Base-by-base conservation (phyloP, 1,140 invertebrate species). In the Rhopalosiphum maidis region DNA sequence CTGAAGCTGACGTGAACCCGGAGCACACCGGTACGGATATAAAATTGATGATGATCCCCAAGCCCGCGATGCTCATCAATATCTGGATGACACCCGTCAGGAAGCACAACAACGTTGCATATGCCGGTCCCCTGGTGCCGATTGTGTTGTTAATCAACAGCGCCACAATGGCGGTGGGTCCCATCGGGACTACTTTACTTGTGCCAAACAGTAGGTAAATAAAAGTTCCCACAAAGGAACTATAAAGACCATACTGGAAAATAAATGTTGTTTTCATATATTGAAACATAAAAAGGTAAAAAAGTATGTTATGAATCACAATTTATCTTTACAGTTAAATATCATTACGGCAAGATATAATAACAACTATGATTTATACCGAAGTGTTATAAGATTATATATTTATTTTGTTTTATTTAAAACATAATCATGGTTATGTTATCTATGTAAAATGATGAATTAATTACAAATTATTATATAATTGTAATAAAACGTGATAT, bases 1-100 rank as follows among this genome's bases (percentile, higher is more conserved):
- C 98, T 23, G 98, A 98, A 1, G 98, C 98, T 2, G 98, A 98
- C 0, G 98, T 99, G 95, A 99, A 99, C 30, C 98, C 98, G 18
- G 97, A 98, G n/a, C 98, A 98, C 0, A 99, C 98, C 0, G 98
- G 98, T 11, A 97, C 97, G 0, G 98, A 99, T 2, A 99, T 98
- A 95, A 99, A 99, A 95, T 99, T 98, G 87, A 99, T 97, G 54
- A 99, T 95, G 95, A 99, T 98, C 86, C 98, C 98, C 94, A 99
- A 96, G 85, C 98, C 98, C 54, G 99, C 96, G 37, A 98, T 94
- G 3, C 98, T 98, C 97, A 99, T 98, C 9, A 98, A 94, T 7
- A 99, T 94, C 94, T 98, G 97, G 2, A 99, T 96, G 46, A 97
- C 94, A 3, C 98, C 98, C 35, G 96, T 96, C 1, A 98, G 95